These are phyloP conservation scores for Lampropteryx suffumata DNA, from an alignment of 2,888 invertebrate species.

Conservation along the genomic window DNA sequence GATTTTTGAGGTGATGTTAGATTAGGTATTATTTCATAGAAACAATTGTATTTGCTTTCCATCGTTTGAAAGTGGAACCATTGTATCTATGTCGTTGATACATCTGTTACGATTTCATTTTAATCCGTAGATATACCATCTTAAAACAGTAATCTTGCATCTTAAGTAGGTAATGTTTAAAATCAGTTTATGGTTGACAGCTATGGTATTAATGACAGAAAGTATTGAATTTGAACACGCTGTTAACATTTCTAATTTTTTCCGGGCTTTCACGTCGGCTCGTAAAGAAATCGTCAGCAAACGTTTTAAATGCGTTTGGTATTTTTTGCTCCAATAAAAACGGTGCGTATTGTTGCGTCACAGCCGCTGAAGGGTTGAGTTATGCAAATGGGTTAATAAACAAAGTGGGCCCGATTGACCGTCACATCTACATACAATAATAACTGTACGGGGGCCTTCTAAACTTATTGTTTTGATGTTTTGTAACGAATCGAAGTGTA, in stretches of 20 bases:
- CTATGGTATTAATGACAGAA: background rate
- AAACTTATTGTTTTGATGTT: conserved; percentile 40
- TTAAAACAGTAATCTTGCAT: too few species aligned
- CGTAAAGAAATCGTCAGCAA: conserved; percentile 41
- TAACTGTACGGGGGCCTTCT: conserved; percentile 45
- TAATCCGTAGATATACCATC: too few species aligned
- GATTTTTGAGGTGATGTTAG: too few species aligned
- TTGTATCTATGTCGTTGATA: too few species aligned
- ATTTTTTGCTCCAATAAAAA: conserved; percentile 75
- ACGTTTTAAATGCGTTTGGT: conserved; percentile 51
- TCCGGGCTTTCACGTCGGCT: conserved; percentile 31
- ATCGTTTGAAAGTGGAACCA: too few species aligned
- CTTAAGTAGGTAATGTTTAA: too few species aligned
- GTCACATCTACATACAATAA: conserved; percentile 47
- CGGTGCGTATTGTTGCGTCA: conserved; percentile 49
- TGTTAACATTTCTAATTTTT: conserved; percentile 30
- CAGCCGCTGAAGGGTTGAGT: conserved; percentile 69
- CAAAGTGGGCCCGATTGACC: conserved; percentile 55
- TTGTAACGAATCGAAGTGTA: conserved; percentile 30
- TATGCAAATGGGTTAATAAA: conserved; percentile 76
- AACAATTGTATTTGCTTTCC: too few species aligned
- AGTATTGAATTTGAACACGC: conserved; percentile 22
- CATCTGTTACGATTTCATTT: too few species aligned
- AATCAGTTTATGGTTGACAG: too few species aligned
- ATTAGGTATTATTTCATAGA: too few species aligned